phyloP scores from a whole-genome alignment of 64 coral and sea anemone species.

The Montipora cactus region DNA sequence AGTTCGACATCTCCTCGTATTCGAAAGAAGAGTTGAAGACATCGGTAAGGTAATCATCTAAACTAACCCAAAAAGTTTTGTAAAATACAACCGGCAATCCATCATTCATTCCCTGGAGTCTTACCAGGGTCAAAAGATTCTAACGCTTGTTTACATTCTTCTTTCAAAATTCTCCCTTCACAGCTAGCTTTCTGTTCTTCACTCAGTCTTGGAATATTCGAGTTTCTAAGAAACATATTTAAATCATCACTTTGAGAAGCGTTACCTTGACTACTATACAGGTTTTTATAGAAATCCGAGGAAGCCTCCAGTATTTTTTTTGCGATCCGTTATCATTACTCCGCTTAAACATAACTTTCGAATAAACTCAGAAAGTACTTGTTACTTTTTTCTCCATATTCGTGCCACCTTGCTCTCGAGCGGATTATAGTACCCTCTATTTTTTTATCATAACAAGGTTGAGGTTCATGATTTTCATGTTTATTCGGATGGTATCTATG shows the following conservation, averaged over 20 bases:
- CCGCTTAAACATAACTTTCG: neutral
- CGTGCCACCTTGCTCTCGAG: neutral
- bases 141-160: too few species aligned
- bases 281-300: neutral
- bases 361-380: neutral
- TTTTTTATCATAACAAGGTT: neutral
- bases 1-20: too few species aligned
- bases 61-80: too few species aligned
- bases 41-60: too few species aligned
- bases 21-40: too few species aligned
- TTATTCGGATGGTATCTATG: too few species aligned
- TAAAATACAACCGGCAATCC: too few species aligned
- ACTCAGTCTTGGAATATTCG: neutral
- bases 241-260: neutral
- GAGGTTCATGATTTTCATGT: too few species aligned
- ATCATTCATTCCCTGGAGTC: too few species aligned
- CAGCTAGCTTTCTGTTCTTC: neutral
- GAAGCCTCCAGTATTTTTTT: neutral
- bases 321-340: neutral
- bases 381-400: neutral
- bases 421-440: neutral
- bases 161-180: too few species aligned
- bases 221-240: neutral
- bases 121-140: too few species aligned
- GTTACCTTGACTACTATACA: neutral